A percentile compares a stretch with the other conserved stretches of the same genome.
These are phyloP conservation scores for Morphnarchus princeps DNA, from an alignment of 2,113 vertebrate species.

Conservation along the genomic window DNA sequence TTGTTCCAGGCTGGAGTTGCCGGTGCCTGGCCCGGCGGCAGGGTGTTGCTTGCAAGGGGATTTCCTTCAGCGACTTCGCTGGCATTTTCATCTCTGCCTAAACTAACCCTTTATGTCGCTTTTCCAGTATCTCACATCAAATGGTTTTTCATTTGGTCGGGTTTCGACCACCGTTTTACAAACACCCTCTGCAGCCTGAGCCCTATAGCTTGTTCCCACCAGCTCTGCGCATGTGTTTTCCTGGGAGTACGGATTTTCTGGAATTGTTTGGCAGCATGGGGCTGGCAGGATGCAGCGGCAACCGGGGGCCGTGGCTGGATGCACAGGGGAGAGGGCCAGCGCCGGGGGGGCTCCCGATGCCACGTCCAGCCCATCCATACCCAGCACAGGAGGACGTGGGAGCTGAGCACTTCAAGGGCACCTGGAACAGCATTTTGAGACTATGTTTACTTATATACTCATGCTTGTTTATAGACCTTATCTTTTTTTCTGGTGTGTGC, in stretches of 20 bases:
- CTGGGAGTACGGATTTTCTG: neutral
- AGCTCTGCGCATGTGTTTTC: rapidly evolving
- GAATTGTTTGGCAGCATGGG: rapidly evolving
- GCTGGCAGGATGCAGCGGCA: neutral
- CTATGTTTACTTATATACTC: neutral
- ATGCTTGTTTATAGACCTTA: rapidly evolving
- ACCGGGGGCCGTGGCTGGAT: neutral
- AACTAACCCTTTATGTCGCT: rapidly evolving
- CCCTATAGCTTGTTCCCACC: rapidly evolving
- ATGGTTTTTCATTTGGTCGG: rapidly evolving
- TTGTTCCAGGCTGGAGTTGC: neutral
- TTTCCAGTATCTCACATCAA: neutral
- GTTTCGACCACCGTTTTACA: neutral
- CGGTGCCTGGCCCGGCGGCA: rapidly evolving
- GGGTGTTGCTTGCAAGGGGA: neutral
- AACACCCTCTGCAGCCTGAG: neutral
- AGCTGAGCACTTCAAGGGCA: neutral
- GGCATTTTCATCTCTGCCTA: neutral
- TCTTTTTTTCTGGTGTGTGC: neutral
- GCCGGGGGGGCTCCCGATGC: rapidly evolving
- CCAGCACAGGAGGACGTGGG: rapidly evolving
- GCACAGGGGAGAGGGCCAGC: rapidly evolving
- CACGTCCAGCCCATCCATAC: neutral
- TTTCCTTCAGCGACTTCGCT: neutral
- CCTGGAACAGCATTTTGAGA: neutral